Evolutionary conservation across 2,888 invertebrate genomes (phyloP).

Genomic region (Andrena bicolor): DNA sequence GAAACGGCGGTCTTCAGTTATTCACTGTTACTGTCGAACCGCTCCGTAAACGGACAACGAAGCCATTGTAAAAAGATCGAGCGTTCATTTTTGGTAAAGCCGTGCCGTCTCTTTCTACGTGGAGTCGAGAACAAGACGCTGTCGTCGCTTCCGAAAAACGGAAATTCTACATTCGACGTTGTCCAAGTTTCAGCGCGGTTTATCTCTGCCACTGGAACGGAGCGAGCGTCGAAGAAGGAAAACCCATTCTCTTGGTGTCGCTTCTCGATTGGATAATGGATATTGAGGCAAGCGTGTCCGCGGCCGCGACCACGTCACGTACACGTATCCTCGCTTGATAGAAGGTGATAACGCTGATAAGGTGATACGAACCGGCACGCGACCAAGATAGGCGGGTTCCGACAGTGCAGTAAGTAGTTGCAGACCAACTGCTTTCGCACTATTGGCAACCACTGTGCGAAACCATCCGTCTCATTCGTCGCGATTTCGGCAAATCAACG

Average conservation of each 20-base stretch:
- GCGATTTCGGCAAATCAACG: too few species aligned
- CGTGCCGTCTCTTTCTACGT: not conserved
- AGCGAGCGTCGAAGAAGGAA: too few species aligned
- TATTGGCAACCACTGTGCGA: too few species aligned
- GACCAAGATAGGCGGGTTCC: slow-evolving; percentile 62
- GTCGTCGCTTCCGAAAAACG: not conserved
- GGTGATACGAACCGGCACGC: slow-evolving; percentile 75
- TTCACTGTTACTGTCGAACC: too few species aligned
- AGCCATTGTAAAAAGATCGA: not conserved
- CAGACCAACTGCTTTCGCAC: not conserved
- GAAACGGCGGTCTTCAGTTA: not conserved
- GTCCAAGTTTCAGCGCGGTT: too few species aligned
- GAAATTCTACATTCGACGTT: not conserved
- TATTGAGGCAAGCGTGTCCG: too few species aligned
- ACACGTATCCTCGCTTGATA: slow-evolving; percentile 54
- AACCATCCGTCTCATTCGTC: too few species aligned
- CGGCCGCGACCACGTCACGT: not conserved
- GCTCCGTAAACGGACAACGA: not conserved
- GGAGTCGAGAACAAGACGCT: not conserved
- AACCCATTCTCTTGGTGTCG: too few species aligned
- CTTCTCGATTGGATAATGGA: too few species aligned
- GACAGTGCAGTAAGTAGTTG: slow-evolving; percentile 37
- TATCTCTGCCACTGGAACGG: too few species aligned
- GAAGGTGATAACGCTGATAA: slow-evolving; percentile 70
- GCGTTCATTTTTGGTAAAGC: not conserved